A percentile compares a stretch with the other conserved stretches of the same genome.
phyloP scores from a whole-genome alignment of 2,797 vertebrate genomes.

The Triplophysa yarkandensis region DNA sequence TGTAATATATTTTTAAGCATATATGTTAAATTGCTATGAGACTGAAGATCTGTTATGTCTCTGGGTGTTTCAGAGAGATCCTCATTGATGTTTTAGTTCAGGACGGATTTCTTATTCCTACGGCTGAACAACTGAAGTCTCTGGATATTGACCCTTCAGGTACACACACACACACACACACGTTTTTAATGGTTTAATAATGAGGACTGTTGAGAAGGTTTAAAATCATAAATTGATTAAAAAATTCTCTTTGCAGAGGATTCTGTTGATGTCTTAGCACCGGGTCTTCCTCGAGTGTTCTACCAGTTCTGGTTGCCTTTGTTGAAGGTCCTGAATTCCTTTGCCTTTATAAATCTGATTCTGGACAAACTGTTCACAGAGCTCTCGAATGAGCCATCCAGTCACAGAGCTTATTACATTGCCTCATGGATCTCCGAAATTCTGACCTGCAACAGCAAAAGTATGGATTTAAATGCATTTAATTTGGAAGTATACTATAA shows the following conservation, averaged over 20 bases:
- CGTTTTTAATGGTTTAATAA: too few species aligned
- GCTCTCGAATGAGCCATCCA: slow-evolving; percentile 66
- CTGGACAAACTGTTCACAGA: slow-evolving; percentile 87
- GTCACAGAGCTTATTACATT: slow-evolving; percentile 78
- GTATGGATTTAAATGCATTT: slow-evolving; percentile 55
- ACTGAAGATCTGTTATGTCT: slow-evolving; percentile 4
- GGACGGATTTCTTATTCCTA: slow-evolving; percentile 84
- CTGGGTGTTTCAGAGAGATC: slow-evolving; percentile 50
- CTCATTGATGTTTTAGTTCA: slow-evolving; percentile 72
- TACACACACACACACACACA: slow-evolving; percentile 35
- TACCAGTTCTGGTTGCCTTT: slow-evolving; percentile 91
- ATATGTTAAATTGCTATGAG: neutral
- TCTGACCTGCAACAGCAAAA: slow-evolving; percentile 80
- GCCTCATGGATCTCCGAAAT: slow-evolving; percentile 88
- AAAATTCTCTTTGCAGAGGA: slow-evolving; percentile 32
- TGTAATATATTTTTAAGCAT: neutral
- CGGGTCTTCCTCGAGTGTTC: slow-evolving; percentile 76
- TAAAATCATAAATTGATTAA: too few species aligned
- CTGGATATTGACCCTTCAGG: slow-evolving; percentile 80
- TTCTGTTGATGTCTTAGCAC: slow-evolving; percentile 40
- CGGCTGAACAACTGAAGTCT: slow-evolving; percentile 81
- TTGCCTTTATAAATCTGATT: slow-evolving; percentile 78
- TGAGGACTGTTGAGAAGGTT: too few species aligned
- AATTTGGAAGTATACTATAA: too few species aligned
- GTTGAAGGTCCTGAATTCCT: slow-evolving; percentile 81